Evolutionary conservation across 2,797 vertebrate genomes (phyloP), one percentile per base, ranked within the genome.

Genomic region (Fistularia tabacaria): DNA sequence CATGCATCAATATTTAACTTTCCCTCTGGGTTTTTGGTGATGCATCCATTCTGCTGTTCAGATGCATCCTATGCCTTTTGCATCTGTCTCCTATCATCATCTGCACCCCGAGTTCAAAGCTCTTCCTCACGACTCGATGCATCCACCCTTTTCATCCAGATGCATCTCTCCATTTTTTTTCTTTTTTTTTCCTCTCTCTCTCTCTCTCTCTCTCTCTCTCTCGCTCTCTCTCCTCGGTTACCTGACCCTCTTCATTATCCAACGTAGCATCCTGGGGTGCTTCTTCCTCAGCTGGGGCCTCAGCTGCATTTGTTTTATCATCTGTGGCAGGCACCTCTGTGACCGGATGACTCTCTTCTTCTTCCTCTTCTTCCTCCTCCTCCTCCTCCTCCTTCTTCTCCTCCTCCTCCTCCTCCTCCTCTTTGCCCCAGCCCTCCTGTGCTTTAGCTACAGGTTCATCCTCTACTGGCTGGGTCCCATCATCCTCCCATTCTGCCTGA

Each of bases 231-330:
- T 25, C 69, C 71, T 59, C 45, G 54, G 82, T 89, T 89, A 89
- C 87, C 87, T 89, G 86, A 82, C 80, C 87, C 86, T 84, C 86
- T 66, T 87, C 78, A 74, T 72, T 46, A 66, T 83, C 84, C 76
- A 62, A 9, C 7, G 69, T 13, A 8, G 57, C 68, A 59, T 66
- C 66, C 47, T 59, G 47, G 13, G 71, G 38, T 40, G 54, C 48
- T 64, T 85, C 79, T 65, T 80, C 77, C 64, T 84, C 74, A 46
- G 59, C 51, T 6, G 71, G 57, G 68, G 75, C 50, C 59, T 83
- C 81, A 11, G 74, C 67, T 40, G 73, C 47, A 62, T 82, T 73
- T 50, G 68, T 54, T 77, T 84, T 70, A 47, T 74, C 64, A 40
- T 76, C 71, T 7, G 47, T 9, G 54, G 59, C 14, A 1, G 62